These are phyloP conservation scores for Stenopsyche tienmushanensis DNA, from an alignment of 1,140 invertebrate species.

Conservation along the genomic window DNA sequence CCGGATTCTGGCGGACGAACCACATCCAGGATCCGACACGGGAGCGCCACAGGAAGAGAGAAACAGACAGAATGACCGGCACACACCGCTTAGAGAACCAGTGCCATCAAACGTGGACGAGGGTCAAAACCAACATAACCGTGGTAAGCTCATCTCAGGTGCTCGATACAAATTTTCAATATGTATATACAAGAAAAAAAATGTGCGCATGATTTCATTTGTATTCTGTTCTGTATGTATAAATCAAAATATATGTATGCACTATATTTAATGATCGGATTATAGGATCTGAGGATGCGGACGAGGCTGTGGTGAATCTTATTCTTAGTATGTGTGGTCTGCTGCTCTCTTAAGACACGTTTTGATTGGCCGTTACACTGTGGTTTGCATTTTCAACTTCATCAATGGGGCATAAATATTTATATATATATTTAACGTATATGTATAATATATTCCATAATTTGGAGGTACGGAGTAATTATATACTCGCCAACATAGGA, in stretches of 20 bases:
- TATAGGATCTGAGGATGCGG: neutral
- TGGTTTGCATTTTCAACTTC: constrained; percentile 44
- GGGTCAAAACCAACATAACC: constrained; percentile 24
- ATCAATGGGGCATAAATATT: neutral
- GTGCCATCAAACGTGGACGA: constrained; percentile 27
- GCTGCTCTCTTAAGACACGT: constrained; percentile 58
- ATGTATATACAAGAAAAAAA: constrained; percentile 22
- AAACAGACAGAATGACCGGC: constrained; percentile 30
- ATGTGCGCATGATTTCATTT: constrained; percentile 23
- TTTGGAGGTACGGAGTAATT: constrained; percentile 5
- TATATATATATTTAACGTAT: constrained; percentile 12
- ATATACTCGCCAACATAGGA: constrained; percentile 8
- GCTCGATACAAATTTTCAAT: constrained; percentile 16
- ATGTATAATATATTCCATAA: neutral
- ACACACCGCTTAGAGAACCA: constrained; percentile 28
- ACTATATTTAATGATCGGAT: no score
- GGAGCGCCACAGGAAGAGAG: constrained; percentile 25
- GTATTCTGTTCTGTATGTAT: constrained; percentile 22
- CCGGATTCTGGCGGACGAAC: constrained; percentile 1
- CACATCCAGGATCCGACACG: constrained; percentile 1
- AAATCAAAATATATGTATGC: no score
- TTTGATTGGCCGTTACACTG: constrained; percentile 57
- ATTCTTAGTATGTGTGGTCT: constrained; percentile 52
- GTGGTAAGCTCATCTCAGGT: constrained; percentile 27
- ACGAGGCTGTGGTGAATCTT: constrained; percentile 7